Evolutionary conservation across 2,888 invertebrate genomes (phyloP).

Genomic region (Sesamia inferens): DNA sequence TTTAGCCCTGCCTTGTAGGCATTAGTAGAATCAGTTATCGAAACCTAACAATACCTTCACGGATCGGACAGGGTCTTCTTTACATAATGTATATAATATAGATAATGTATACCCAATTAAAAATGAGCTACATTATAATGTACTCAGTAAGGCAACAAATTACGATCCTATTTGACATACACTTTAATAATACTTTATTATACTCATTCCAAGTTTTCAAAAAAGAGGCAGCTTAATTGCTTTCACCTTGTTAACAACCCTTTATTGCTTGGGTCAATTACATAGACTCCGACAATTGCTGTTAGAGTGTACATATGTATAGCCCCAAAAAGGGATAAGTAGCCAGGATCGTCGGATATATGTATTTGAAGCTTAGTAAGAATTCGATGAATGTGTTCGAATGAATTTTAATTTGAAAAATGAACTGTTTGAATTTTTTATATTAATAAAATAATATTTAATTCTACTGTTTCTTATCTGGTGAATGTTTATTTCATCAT

Average conservation of each 20-base stretch:
- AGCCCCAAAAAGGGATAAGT: neutral
- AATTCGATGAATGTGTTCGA: neutral
- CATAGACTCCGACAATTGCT: constrained; percentile 10
- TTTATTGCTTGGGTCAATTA: constrained; percentile 33
- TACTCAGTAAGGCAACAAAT: neutral
- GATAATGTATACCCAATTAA: too few relatives aligned
- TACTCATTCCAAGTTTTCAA: constrained; percentile 14
- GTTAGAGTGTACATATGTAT: neutral
- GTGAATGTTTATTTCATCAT: too few relatives aligned
- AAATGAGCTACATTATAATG: too few relatives aligned
- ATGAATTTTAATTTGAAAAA: neutral
- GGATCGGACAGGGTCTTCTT: too few relatives aligned
- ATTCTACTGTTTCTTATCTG: too few relatives aligned
- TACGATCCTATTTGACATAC: neutral
- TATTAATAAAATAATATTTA: too few relatives aligned
- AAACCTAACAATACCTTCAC: too few relatives aligned
- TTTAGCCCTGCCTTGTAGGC: too few relatives aligned
- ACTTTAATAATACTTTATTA: constrained; percentile 15
- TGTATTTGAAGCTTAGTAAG: neutral
- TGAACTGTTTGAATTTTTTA: neutral
- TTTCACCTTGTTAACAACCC: constrained; percentile 28
- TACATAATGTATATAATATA: too few relatives aligned
- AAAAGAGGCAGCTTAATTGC: constrained; percentile 27
- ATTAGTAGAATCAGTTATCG: too few relatives aligned
- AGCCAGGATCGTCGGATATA: neutral